phyloP scores from a whole-genome alignment of 1,140 invertebrate genomes.

The Rhopalosiphum maidis region DNA sequence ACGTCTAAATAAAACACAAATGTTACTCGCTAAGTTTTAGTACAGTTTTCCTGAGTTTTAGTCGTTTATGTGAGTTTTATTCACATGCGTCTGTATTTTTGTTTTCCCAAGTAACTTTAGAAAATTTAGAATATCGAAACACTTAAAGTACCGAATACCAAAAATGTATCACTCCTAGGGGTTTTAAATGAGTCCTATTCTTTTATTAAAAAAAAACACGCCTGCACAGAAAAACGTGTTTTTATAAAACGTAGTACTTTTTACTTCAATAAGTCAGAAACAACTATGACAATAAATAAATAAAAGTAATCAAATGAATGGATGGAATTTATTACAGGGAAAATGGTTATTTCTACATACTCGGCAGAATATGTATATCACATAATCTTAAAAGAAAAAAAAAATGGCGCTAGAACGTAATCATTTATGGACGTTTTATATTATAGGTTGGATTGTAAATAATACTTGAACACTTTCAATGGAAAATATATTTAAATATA shows the following conservation, averaged over 20 bases:
- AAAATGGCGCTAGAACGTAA: not conserved
- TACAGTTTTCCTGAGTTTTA: not conserved
- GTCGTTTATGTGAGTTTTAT: not conserved
- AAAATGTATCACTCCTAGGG: not conserved
- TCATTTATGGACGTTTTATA: not conserved
- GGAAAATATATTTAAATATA: conserved; percentile 13
- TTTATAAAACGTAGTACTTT: not conserved
- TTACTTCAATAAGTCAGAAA: not conserved
- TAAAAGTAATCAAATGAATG: not conserved
- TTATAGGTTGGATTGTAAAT: not conserved
- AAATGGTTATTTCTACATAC: not conserved
- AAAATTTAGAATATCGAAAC: conserved; percentile 14
- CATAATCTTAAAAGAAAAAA: not conserved
- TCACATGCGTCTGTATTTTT: not conserved
- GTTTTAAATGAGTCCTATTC: not conserved
- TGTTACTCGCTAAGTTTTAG: not conserved
- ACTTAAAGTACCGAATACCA: not conserved
- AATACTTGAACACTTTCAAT: not conserved
- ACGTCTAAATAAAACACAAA: conserved; percentile 28
- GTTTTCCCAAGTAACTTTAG: not conserved
- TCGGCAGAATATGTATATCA: not conserved
- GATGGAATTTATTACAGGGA: not conserved
- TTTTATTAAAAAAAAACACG: not conserved
- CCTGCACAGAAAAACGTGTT: not conserved
- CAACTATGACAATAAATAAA: not conserved